phyloP scores from a whole-genome alignment of 2,797 vertebrate genomes.

The Tenualosa thibaudeaui region DNA sequence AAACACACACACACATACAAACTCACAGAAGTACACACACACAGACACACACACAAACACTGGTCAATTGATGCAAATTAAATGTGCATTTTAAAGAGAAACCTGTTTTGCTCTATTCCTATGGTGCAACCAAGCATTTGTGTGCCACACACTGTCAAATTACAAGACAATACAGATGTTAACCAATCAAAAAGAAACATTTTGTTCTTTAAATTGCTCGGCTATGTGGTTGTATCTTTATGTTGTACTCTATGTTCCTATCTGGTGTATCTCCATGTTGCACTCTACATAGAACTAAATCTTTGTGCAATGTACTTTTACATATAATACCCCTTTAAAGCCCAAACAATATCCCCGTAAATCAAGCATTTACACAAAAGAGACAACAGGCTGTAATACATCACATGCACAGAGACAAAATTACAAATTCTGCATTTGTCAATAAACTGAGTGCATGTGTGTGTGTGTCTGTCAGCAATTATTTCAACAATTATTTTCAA shows the following conservation, averaged over 20 bases:
- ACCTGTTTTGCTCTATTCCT: background rate
- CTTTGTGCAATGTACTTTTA: too few relatives aligned
- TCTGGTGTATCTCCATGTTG: background rate
- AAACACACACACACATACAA: background rate
- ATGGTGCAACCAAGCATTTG: background rate
- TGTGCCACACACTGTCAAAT: background rate
- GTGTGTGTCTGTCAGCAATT: background rate
- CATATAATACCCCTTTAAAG: background rate
- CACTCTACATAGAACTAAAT: too few relatives aligned
- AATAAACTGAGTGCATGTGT: background rate
- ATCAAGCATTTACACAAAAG: background rate
- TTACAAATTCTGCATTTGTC: background rate
- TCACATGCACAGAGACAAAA: background rate
- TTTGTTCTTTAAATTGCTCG: background rate
- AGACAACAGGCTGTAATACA: background rate
- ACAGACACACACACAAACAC: slow-evolving; percentile 7
- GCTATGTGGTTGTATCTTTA: background rate
- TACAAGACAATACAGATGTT: background rate
- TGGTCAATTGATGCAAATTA: background rate
- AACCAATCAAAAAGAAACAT: background rate
- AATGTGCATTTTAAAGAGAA: background rate
- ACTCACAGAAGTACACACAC: background rate
- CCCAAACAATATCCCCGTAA: background rate
- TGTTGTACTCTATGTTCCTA: background rate
- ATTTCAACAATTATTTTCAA: too few relatives aligned